phyloP scores from a whole-genome alignment of 2,888 invertebrate genomes.

The Podotricha telesiphe region DNA sequence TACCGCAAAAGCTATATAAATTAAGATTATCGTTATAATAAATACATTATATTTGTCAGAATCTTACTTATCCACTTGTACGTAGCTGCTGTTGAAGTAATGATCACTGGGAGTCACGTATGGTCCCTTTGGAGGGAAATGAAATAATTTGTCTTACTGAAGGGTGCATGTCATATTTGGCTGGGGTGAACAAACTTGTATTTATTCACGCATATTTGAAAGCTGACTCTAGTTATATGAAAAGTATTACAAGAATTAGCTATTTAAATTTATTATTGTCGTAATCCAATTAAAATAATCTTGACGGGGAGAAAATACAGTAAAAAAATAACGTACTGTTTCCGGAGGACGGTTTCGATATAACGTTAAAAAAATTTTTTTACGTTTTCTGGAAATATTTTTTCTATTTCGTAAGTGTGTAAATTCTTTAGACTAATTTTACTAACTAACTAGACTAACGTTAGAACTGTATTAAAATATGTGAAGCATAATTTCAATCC shows the following conservation, averaged over 20 bases:
- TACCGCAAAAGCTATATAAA: background rate
- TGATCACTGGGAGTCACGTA: conserved; percentile 74
- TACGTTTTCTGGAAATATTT: too few species aligned
- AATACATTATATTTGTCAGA: conserved; percentile 19
- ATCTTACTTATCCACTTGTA: conserved; percentile 19
- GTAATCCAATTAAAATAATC: background rate
- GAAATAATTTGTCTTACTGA: conserved; percentile 82
- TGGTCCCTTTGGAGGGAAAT: conserved; percentile 78
- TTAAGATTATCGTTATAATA: conserved; percentile 13
- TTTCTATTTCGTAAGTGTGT: too few species aligned
- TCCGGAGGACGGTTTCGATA: too few species aligned
- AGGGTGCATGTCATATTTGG: conserved; percentile 81
- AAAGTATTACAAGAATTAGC: background rate
- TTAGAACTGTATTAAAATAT: too few species aligned
- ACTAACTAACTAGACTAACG: too few species aligned
- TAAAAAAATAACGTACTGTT: too few species aligned
- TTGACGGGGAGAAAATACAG: too few species aligned
- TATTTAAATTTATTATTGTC: background rate
- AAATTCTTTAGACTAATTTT: too few species aligned
- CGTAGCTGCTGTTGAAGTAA: conserved; percentile 53
- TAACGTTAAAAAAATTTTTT: too few species aligned
- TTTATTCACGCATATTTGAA: conserved; percentile 43
- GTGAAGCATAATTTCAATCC: too few species aligned
- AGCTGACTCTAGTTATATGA: conserved; percentile 1
- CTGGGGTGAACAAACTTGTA: conserved; percentile 69